Base-by-base conservation (phyloP, 2,888 invertebrate genomes). In the Yponomeuta cagnagella region DNA sequence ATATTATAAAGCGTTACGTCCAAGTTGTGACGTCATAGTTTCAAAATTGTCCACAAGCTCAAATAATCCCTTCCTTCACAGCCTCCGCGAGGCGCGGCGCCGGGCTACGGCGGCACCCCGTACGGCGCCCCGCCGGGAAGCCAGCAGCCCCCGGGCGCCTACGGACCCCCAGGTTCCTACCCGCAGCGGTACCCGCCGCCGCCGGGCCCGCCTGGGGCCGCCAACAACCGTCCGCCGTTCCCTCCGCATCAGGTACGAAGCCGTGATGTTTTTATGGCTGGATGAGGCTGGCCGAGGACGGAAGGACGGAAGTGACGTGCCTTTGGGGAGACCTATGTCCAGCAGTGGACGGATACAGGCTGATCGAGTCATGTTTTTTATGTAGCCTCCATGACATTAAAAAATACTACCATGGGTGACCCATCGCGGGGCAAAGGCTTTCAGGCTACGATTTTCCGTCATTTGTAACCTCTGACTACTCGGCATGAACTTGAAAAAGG, bases 101-200 rank as follows among this genome's bases (percentile, higher is more conserved):
- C 72, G 2, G 73, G 87, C 71, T 91, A 90, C 76, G 88, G 86
- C 72, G 94, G 93, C 64, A 93, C 93, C 72, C 93, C 93, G 71
- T 92, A 92, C 77, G 92, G 88, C 72, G 85, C 86, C 74, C 89
- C 90, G 71, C 89, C 89, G 75, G 90, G 87, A 63, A 89, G 89
- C 48, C 92, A 89, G 80, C 92, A 90, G 82, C 90, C 89, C 71
- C 90, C 90, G 71, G 89, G 85, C 65, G 89, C 84, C 15, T 92
- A 92, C 78, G 89, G 93, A 73, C 94, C 94, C 72, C 94, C 94
- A 71, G 93, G 93, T 75, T 93, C 94, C 66, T 68, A 94, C 80
- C 93, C 93, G 71, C 93, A 93, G 77, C 84, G 93, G 80, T 93
- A 93, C 74, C 88, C 90, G 70, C 87, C 91, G 70, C 89, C 91